These are phyloP conservation scores for Parnassius mnemosyne DNA, from an alignment of 2,888 invertebrate genomes.

Conservation along the genomic window DNA sequence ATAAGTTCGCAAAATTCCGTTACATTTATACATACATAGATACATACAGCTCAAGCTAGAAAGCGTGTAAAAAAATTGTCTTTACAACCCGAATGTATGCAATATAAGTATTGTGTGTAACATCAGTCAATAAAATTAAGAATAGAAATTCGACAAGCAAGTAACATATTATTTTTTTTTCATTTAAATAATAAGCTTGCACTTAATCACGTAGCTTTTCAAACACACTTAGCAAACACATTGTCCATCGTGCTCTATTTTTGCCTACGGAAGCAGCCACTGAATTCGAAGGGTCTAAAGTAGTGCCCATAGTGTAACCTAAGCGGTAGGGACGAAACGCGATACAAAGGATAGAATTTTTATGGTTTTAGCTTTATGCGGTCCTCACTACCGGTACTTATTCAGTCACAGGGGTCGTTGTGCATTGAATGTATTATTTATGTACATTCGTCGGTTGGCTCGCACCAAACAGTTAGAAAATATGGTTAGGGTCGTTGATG, in stretches of 20 bases:
- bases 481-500: too few species aligned
- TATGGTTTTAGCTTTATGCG: conserved; percentile 26
- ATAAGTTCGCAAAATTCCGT: too few species aligned
- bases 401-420: conserved; percentile 25
- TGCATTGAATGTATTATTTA: conserved; percentile 24
- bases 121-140: too few species aligned
- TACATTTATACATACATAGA: too few species aligned
- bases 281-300: conserved; percentile 19
- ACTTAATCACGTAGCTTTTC: too few species aligned
- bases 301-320: conserved; percentile 25
- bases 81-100: too few species aligned
- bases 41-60: too few species aligned
- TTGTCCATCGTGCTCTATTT: neutral
- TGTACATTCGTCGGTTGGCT: conserved; percentile 16
- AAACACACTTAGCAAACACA: neutral
- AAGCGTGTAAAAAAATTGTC: too few species aligned
- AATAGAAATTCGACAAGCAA: too few species aligned
- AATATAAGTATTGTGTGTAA: too few species aligned
- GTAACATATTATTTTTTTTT: too few species aligned
- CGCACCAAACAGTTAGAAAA: neutral
- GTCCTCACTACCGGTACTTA: conserved; percentile 20
- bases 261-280: conserved; percentile 18
- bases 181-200: too few species aligned
- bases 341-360: conserved; percentile 27
- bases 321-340: conserved; percentile 23